A percentile compares a stretch with the other conserved stretches of the same genome.
Evolutionary conservation across 2,797 vertebrate species (phyloP).

Genomic region (Kryptopterus vitreolus): DNA sequence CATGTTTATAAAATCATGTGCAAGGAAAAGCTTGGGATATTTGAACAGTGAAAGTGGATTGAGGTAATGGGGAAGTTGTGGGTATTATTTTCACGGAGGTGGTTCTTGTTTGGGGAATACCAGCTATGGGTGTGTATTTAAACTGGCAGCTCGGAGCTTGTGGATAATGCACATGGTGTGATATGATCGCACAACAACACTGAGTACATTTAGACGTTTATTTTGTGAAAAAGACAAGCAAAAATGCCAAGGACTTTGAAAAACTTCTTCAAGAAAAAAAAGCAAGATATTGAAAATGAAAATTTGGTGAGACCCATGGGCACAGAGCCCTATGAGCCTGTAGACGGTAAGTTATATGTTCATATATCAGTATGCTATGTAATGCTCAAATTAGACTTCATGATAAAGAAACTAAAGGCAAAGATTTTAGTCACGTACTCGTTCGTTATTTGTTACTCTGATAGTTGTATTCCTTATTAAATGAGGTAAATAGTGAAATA

Average conservation of each 20-base stretch:
- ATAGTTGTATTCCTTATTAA: not conserved
- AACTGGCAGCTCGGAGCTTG: not conserved
- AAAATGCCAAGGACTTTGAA: not conserved
- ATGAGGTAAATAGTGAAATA: no score
- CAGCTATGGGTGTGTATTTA: not conserved
- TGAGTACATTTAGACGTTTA: not conserved
- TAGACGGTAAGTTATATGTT: conserved; percentile 29
- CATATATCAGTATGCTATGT: not conserved
- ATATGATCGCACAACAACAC: not conserved
- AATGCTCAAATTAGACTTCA: not conserved
- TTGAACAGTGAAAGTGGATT: not conserved
- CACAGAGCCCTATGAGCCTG: not conserved
- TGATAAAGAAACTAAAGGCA: not conserved
- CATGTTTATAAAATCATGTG: no score
- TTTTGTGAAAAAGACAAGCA: not conserved
- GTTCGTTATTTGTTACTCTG: not conserved
- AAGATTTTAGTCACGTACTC: not conserved
- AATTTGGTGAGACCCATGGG: conserved; percentile 36
- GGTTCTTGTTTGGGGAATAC: conserved; percentile 2
- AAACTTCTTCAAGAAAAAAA: not conserved
- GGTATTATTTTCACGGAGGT: not conserved
- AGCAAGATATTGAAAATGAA: accelerated
- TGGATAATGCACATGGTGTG: not conserved
- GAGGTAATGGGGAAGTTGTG: conserved; percentile 3
- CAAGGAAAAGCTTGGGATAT: not conserved